phyloP scores from a whole-genome alignment of 2,113 vertebrate species.

The Micronycteris hirsuta region DNA sequence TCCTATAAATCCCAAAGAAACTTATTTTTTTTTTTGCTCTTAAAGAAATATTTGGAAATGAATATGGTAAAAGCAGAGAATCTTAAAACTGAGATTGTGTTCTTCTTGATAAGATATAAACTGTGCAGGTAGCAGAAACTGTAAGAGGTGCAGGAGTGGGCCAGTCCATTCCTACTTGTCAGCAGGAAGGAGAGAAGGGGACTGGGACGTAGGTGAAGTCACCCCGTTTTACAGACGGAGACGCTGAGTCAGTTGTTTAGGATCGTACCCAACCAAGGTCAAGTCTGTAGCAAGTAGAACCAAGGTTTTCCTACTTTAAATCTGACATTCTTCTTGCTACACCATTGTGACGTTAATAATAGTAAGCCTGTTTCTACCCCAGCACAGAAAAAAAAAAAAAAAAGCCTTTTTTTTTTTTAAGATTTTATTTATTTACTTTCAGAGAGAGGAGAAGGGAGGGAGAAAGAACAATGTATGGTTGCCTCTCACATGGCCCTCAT shows the following conservation, averaged over 20 bases:
- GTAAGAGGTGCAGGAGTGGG: neutral
- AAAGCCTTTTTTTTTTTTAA: too few relatives aligned
- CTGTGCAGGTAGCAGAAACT: neutral
- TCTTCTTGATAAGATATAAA: constrained; percentile 30
- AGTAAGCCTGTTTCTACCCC: neutral
- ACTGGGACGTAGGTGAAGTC: accelerated
- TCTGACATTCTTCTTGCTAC: neutral
- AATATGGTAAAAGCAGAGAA: constrained; percentile 22
- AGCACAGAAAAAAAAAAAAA: neutral
- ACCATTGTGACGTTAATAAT: neutral
- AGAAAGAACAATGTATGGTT: too few relatives aligned
- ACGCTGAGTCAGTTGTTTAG: neutral
- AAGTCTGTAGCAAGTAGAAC: neutral
- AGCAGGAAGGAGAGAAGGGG: neutral
- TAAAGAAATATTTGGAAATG: constrained; percentile 43
- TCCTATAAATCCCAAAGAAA: constrained; percentile 43
- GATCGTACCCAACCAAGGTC: neutral
- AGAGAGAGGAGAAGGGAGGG: too few relatives aligned
- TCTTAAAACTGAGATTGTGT: constrained; percentile 36
- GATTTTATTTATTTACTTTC: too few relatives aligned
- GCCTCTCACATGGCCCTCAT: too few relatives aligned
- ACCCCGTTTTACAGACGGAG: neutral
- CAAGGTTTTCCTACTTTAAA: neutral
- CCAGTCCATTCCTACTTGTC: neutral
- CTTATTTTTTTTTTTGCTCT: neutral